Percentiles rank a stretch among this genome's conserved stretches.
Conservation (phyloP, 2,797 vertebrate genomes). For the Lophura swinhoii region DNA sequence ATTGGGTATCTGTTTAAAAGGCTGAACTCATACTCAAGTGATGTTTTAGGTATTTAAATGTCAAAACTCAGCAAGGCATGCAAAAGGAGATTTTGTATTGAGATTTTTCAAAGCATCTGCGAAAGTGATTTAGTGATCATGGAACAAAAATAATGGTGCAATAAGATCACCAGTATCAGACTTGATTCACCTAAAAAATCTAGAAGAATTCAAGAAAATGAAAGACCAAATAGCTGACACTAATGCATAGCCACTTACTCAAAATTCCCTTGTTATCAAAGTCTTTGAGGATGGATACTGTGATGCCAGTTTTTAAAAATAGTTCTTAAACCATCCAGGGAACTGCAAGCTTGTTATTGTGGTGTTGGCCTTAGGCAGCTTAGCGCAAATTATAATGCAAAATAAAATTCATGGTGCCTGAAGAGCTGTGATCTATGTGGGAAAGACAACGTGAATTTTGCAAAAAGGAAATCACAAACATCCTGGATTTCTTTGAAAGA, state of each 20-base stretch:
- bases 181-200: not conserved
- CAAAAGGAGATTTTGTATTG: not conserved
- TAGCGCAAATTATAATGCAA: not conserved
- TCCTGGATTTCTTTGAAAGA: not conserved
- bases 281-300: not conserved
- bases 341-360: not conserved
- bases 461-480: not conserved
- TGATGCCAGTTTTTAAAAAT: not conserved
- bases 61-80: not conserved
- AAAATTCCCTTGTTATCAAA: not conserved
- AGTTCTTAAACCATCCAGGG: not conserved
- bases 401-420: not conserved
- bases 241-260: not conserved
- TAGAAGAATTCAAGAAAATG: not conserved
- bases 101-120: not conserved
- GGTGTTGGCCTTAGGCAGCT: not conserved
- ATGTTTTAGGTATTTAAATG: not conserved
- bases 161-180: not conserved
- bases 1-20: slow-evolving; percentile 2
- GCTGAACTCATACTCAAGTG: not conserved
- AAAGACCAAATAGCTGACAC: not conserved
- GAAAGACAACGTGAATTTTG: not conserved
- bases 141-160: not conserved
- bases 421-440: not conserved
- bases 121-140: not conserved